Evolutionary conservation across 2,888 invertebrate genomes (phyloP).

Genomic region (Drosophila greeni): DNA sequence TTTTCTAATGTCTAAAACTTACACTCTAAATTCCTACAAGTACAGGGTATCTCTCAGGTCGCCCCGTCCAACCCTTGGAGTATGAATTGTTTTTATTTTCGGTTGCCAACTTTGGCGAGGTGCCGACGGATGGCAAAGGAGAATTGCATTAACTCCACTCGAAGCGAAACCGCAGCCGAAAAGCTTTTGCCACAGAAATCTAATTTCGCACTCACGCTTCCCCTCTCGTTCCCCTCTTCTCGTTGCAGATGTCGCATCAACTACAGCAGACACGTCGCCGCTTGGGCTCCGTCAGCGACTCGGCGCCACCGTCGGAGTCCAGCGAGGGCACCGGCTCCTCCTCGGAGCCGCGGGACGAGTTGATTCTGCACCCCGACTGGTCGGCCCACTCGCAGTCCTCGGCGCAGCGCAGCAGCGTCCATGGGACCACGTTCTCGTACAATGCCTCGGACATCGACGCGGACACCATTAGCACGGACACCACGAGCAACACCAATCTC

Average conservation of each 20-base stretch:
- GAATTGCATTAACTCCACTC: slow-evolving; percentile 50
- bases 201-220: slow-evolving; percentile 53
- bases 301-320: slow-evolving; percentile 80
- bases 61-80: too few relatives aligned
- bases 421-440: slow-evolving; percentile 75
- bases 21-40: too few relatives aligned
- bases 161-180: slow-evolving; percentile 46
- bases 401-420: slow-evolving; percentile 63
- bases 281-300: slow-evolving; percentile 83
- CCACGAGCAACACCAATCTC: slow-evolving; percentile 79
- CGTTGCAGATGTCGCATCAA: slow-evolving; percentile 73
- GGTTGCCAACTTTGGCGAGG: slow-evolving; percentile 49
- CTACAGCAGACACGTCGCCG: slow-evolving; percentile 79
- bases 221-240: not conserved
- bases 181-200: slow-evolving; percentile 66
- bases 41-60: slow-evolving; percentile 1
- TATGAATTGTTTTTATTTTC: slow-evolving; percentile 25
- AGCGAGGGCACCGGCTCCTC: slow-evolving; percentile 81
- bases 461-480: slow-evolving; percentile 78
- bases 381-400: slow-evolving; percentile 59
- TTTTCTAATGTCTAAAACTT: not conserved
- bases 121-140: slow-evolving; percentile 18
- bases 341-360: slow-evolving; percentile 74
- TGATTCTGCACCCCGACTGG: slow-evolving; percentile 62
- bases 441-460: slow-evolving; percentile 77